Conservation (phyloP, 2,113 vertebrate species). For the Zeus faber region DNA sequence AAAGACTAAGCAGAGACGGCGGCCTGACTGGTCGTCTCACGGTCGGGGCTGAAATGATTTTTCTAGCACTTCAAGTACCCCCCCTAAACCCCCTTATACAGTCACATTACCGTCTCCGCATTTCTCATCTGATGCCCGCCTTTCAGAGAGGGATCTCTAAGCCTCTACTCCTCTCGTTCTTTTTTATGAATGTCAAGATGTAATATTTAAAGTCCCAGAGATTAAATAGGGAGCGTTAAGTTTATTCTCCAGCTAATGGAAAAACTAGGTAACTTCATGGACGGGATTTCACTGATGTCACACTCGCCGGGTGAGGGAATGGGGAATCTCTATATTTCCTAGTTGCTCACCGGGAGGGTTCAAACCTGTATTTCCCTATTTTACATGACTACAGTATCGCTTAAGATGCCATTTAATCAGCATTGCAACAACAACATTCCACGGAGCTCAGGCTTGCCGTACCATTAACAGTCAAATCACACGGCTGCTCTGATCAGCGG, state of each 20-base stretch:
- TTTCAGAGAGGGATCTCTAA: constrained; percentile 71
- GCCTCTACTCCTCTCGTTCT: constrained; percentile 62
- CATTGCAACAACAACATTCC: background rate
- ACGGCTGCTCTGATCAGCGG: constrained; percentile 19
- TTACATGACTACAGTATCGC: constrained; percentile 34
- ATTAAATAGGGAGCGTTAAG: constrained; percentile 70
- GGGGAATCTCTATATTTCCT: constrained; percentile 17
- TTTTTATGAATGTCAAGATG: constrained; percentile 79
- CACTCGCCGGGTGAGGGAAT: constrained; percentile 27
- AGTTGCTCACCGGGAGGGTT: constrained; percentile 16
- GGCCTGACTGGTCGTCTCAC: constrained; percentile 60
- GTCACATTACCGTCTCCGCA: constrained; percentile 63
- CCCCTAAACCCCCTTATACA: constrained; percentile 32
- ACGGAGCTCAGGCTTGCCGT: constrained; percentile 17
- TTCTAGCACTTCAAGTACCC: constrained; percentile 61
- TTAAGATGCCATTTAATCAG: constrained; percentile 2
- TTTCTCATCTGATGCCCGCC: constrained; percentile 62
- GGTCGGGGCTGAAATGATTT: constrained; percentile 67
- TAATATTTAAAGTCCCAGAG: constrained; percentile 69
- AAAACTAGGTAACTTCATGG: constrained; percentile 65
- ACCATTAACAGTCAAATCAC: constrained; percentile 21
- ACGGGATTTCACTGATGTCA: constrained; percentile 52
- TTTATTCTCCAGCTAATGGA: constrained; percentile 67
- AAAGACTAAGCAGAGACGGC: constrained; percentile 64
- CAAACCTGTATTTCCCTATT: constrained; percentile 29